Evolutionary conservation across 2,113 vertebrate species (phyloP).

Genomic region (Neopipo cinnamomea): DNA sequence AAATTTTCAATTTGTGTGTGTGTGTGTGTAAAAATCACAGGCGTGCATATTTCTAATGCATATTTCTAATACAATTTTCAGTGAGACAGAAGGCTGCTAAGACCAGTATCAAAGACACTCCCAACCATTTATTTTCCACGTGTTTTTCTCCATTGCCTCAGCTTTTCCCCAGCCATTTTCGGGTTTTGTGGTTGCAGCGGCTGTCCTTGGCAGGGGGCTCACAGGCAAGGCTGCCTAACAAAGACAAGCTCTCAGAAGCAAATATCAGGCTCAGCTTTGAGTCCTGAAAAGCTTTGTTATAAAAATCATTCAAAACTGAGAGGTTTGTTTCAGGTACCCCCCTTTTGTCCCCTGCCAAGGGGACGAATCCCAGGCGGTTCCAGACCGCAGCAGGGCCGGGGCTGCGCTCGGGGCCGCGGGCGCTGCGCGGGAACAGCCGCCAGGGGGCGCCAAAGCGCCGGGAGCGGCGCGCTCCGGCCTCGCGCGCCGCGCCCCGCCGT

Average conservation of each 20-base stretch:
- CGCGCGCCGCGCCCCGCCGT: neutral
- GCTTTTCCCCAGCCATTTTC: neutral
- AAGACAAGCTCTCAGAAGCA: neutral
- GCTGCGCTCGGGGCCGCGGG: too few relatives aligned
- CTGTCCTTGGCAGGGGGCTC: neutral
- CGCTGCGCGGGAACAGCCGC: accelerated
- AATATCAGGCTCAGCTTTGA: neutral
- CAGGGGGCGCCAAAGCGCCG: neutral
- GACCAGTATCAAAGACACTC: accelerated
- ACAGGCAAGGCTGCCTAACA: neutral
- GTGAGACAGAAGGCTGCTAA: neutral
- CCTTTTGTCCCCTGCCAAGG: neutral
- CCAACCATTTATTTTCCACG: neutral
- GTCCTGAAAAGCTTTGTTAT: too few relatives aligned
- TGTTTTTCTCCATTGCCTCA: neutral
- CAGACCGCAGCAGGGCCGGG: neutral
- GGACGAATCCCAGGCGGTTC: accelerated
- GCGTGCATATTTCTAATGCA: accelerated
- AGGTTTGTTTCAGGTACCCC: neutral
- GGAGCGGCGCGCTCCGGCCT: accelerated
- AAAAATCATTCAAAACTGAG: neutral
- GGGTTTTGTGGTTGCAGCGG: neutral
- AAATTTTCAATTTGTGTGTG: neutral
- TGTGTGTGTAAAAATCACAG: neutral
- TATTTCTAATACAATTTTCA: neutral